Conservation (phyloP, 2,888 invertebrate genomes). For the Nebria brevicollis region DNA sequence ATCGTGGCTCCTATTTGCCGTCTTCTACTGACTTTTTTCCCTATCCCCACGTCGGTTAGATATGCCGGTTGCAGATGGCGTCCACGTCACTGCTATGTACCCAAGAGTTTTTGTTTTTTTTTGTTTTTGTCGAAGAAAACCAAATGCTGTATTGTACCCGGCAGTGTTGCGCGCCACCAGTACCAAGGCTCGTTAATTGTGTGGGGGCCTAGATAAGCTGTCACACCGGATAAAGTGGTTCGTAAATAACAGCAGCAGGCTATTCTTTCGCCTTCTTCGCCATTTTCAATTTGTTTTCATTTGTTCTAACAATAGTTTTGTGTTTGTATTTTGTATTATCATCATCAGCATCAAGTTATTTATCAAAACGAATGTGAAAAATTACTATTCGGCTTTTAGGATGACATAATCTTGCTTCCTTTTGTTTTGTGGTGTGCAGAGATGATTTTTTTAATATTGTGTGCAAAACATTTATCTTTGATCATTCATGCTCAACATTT, state of each 20-base stretch:
- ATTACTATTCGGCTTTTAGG: neutral
- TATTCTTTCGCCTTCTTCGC: constrained; percentile 12
- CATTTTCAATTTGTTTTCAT: constrained; percentile 19
- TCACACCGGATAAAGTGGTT: constrained; percentile 15
- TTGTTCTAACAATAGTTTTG: constrained; percentile 10
- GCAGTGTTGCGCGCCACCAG: constrained; percentile 7
- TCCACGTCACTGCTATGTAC: constrained; percentile 8
- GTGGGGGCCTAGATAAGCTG: constrained; percentile 15
- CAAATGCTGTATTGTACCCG: constrained; percentile 16
- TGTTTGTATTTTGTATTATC: constrained; percentile 3
- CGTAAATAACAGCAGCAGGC: constrained; percentile 16
- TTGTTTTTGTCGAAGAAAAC: constrained; percentile 4
- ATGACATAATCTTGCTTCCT: neutral
- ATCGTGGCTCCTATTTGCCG: neutral
- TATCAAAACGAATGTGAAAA: neutral
- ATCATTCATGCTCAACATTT: neutral
- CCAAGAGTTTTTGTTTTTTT: constrained; percentile 12
- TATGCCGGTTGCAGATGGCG: constrained; percentile 21
- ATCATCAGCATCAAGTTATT: neutral
- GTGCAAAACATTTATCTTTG: neutral
- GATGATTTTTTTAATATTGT: neutral
- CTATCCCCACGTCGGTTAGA: neutral
- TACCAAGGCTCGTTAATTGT: constrained; percentile 15
- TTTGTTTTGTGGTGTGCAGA: neutral
- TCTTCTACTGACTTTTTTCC: neutral